Percentiles rank a stretch among this genome's conserved stretches.
Conservation (phyloP, 2,888 invertebrate species). For the Cheilosia vernalis region DNA sequence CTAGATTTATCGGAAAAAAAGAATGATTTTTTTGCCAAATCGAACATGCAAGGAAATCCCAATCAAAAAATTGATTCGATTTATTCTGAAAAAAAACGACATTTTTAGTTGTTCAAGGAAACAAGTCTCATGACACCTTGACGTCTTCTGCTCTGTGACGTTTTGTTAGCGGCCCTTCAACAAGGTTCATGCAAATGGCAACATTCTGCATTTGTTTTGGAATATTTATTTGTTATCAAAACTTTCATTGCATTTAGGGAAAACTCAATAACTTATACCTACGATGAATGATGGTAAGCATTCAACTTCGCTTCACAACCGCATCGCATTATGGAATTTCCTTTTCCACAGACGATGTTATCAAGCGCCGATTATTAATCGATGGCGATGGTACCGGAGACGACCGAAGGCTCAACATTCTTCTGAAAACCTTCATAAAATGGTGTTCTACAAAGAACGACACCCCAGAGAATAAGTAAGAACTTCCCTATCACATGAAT, state of each 20-base stretch:
- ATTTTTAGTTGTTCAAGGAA: not conserved
- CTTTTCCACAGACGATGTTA: constrained; percentile 91
- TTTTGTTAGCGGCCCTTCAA: not conserved
- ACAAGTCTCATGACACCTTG: not conserved
- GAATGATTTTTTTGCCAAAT: too few species aligned
- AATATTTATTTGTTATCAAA: constrained; percentile 37
- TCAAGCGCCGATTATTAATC: constrained; percentile 93
- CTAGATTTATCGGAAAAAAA: too few species aligned
- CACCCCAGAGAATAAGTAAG: constrained; percentile 87
- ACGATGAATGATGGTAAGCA: constrained; percentile 64
- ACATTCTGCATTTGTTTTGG: constrained; percentile 34
- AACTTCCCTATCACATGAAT: not conserved
- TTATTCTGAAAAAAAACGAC: too few species aligned
- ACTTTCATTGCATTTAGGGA: not conserved
- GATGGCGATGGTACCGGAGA: constrained; percentile 99
- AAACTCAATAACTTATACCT: constrained; percentile 4
- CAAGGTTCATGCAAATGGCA: constrained; percentile 17
- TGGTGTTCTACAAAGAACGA: constrained; percentile 89
- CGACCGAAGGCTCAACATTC: constrained; percentile 93
- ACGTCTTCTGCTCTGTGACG: not conserved
- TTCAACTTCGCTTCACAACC: not conserved
- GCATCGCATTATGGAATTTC: not conserved
- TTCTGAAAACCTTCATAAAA: constrained; percentile 92
- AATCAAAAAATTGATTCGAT: too few species aligned
- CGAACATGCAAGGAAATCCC: too few species aligned